Percentiles rank a stretch among this genome's conserved stretches.
phyloP scores from a whole-genome alignment of 2,888 invertebrate genomes.

The Epinotia ramella region DNA sequence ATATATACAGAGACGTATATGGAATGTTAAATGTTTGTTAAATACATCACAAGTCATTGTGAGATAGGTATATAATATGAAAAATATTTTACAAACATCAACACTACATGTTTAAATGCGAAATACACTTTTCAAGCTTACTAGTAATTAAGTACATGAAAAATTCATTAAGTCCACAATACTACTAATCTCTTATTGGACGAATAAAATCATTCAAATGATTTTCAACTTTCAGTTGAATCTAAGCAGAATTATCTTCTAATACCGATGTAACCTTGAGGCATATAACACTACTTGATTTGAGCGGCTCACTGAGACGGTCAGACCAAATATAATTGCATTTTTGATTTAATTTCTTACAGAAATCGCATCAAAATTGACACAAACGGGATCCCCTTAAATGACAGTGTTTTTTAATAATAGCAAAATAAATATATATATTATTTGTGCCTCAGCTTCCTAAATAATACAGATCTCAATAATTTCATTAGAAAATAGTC shows the following conservation, averaged over 20 bases:
- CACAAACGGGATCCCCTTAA: constrained; percentile 16
- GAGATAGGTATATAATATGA: constrained; percentile 20
- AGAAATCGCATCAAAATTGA: constrained; percentile 26
- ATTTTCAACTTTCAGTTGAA: constrained; percentile 26
- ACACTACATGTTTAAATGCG: constrained; percentile 70
- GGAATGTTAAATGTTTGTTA: constrained; percentile 45
- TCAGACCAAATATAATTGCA: constrained; percentile 6
- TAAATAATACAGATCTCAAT: constrained; percentile 20
- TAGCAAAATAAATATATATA: constrained; percentile 30
- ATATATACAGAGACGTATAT: constrained; percentile 69
- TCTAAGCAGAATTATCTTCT: constrained; percentile 10
- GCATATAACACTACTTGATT: constrained; percentile 11
- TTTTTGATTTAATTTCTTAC: constrained; percentile 19
- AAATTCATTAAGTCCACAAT: constrained; percentile 70
- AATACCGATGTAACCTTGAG: constrained; percentile 20
- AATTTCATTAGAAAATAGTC: neutral
- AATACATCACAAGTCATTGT: constrained; percentile 36
- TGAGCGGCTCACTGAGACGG: neutral
- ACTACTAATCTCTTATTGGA: constrained; percentile 76
- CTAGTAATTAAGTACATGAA: constrained; percentile 80
- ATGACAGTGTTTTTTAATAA: constrained; percentile 23
- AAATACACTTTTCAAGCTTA: constrained; percentile 68
- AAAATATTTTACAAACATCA: constrained; percentile 57
- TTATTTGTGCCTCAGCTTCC: constrained; percentile 24
- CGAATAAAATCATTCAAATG: constrained; percentile 57